Conservation (phyloP, 2,113 vertebrate species). For the Sardina pilchardus region DNA sequence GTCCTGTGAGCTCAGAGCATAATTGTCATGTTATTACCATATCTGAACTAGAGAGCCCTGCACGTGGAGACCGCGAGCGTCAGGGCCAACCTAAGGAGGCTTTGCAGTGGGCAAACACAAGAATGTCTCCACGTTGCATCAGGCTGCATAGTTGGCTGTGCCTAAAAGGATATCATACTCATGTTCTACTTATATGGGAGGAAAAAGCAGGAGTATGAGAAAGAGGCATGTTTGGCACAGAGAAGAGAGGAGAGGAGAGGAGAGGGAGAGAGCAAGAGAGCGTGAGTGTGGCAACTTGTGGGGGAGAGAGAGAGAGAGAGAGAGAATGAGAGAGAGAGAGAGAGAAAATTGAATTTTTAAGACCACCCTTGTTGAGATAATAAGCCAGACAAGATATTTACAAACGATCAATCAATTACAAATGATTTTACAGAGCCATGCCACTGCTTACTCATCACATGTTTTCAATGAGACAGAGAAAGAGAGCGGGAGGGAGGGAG, state of each 20-base stretch:
- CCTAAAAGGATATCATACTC: neutral
- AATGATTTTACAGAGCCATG: neutral
- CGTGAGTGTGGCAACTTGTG: neutral
- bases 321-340: neutral
- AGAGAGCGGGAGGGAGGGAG: neutral
- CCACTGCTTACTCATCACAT: neutral
- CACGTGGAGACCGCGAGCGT: neutral
- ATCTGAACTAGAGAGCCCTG: neutral
- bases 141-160: conserved; percentile 4
- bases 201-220: conserved; percentile 2
- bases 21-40: neutral
- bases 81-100: neutral
- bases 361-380: neutral
- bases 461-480: neutral
- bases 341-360: neutral
- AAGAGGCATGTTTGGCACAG: neutral
- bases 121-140: neutral
- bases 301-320: neutral
- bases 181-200: conserved; percentile 15
- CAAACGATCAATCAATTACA: neutral
- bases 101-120: neutral
- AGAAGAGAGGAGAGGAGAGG: neutral
- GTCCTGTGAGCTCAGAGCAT: neutral
- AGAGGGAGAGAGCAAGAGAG: neutral
- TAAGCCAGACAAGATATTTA: neutral